These are phyloP conservation scores for Thereva unica DNA, from an alignment of 2,888 invertebrate genomes.

Conservation along the genomic window DNA sequence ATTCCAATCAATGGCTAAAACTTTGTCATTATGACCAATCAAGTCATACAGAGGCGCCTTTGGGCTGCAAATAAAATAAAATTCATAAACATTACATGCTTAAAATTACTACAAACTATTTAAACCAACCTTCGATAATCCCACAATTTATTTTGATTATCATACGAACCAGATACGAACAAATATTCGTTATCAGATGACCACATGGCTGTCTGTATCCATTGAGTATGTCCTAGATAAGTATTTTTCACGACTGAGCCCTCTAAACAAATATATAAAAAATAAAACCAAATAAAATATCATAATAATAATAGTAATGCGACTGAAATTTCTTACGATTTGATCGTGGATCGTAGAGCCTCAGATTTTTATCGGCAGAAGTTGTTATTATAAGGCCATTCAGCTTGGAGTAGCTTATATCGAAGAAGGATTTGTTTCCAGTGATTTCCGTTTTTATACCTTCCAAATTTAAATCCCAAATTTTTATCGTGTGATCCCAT, in stretches of 20 bases:
- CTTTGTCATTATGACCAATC: constrained; percentile 91
- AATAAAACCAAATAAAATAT: background rate
- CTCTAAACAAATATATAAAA: constrained; percentile 61
- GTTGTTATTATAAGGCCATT: constrained; percentile 78
- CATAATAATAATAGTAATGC: no score
- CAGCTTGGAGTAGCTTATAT: constrained; percentile 79
- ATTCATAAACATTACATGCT: constrained; percentile 24
- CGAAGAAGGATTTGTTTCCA: constrained; percentile 90
- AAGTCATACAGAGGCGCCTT: constrained; percentile 91
- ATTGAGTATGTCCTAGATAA: constrained; percentile 82
- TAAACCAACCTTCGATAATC: constrained; percentile 79
- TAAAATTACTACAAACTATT: background rate
- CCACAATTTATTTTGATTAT: constrained; percentile 92
- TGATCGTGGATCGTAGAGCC: constrained; percentile 90
- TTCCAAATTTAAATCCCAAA: constrained; percentile 91
- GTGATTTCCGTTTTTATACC: constrained; percentile 81
- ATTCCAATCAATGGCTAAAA: constrained; percentile 93
- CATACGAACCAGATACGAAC: constrained; percentile 92
- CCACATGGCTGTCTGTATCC: constrained; percentile 93
- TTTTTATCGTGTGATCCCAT: constrained; percentile 93
- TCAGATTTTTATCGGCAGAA: constrained; percentile 87
- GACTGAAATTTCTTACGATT: constrained; percentile 63
- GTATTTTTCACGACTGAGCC: constrained; percentile 85
- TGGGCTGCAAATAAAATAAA: constrained; percentile 65
- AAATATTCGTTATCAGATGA: constrained; percentile 78